Evolutionary conservation across 2,888 invertebrate genomes (phyloP), one percentile per base, ranked within the genome.

Genomic region (Patella ulyssiponensis): DNA sequence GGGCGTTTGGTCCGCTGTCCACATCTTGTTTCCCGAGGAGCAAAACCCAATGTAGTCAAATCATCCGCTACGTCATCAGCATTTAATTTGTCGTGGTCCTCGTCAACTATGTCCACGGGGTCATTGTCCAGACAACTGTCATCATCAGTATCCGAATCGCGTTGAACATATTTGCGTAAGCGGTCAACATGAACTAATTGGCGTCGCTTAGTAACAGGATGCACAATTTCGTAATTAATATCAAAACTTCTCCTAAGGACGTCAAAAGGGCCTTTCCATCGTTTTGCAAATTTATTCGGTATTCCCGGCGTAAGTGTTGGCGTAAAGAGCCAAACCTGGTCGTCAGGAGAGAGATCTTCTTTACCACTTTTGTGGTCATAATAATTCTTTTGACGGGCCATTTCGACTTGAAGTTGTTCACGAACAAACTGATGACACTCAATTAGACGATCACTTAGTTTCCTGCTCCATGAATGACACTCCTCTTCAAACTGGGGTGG

Each of bases 241-340:
- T 75, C 75, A 69, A 15, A 69, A 23, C 53, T 52, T 69, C 70
- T 73, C 27, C 52, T n/a, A 2, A 72, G 52, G 12, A 78, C 69
- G 14, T 27, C n/a, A 23, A 58, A 78, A 17, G 78, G 78, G 4
- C 75, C 78, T 52, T 20, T 44, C 78, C 78, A 78, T 69, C 56
- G 74, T 56, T 64, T 56, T 12, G 51, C 71, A 7, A 78, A 54
- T 71, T 78, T 78, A 27, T 54, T 54, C 1, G 73, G 58, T 58
- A 33, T 71, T 9, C 75, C 64, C 7, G 23, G 54, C 70, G 53
- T 75, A 33, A 33, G 33, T 33, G 33, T 33, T 33, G 33, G 33
- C 7, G 33, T 33, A 33, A 33, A 33, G 33, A n/a, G 17, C 77
- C 71, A 74, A 17, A 56, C 70, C 71, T 17, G 33, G 23, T 75